Percentiles rank a stretch among this genome's conserved stretches.
These are phyloP conservation scores for Lepus timidus DNA, from an alignment of 2,113 vertebrate genomes.

Conservation along the genomic window DNA sequence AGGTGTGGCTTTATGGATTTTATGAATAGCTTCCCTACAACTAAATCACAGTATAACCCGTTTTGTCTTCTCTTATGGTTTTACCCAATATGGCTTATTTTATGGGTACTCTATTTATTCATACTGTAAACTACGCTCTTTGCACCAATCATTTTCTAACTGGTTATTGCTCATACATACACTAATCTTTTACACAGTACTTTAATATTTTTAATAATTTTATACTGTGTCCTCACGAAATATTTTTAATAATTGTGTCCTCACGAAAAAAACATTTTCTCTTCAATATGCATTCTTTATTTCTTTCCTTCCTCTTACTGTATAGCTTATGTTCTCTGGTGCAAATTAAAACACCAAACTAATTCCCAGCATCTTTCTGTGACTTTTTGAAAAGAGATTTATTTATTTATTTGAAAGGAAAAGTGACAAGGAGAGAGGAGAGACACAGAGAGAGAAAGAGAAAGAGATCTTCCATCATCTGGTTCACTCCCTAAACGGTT, in stretches of 20 bases:
- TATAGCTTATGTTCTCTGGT: neutral
- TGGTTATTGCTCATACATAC: neutral
- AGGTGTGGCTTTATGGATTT: neutral
- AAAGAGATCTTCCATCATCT: too few species aligned
- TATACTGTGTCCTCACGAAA: neutral
- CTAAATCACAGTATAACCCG: neutral
- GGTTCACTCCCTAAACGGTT: too few species aligned
- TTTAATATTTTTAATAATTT: conserved; percentile 44
- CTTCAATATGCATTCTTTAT: neutral
- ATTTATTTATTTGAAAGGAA: too few species aligned
- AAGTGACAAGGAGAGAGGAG: too few species aligned
- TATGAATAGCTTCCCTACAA: neutral
- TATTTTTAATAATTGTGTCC: conserved; percentile 1
- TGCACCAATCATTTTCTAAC: neutral
- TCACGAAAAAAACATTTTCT: neutral
- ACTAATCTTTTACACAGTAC: neutral
- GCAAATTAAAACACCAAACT: conserved; percentile 30
- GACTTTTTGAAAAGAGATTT: neutral
- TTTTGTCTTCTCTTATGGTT: neutral
- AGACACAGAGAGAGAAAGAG: too few species aligned
- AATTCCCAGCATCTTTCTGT: neutral
- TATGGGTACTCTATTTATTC: conserved; percentile 6
- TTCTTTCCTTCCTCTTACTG: conserved; percentile 5
- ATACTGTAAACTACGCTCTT: neutral
- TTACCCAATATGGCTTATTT: neutral